phyloP scores from a whole-genome alignment of 2,888 invertebrate genomes.

The Eulithis prunata region DNA sequence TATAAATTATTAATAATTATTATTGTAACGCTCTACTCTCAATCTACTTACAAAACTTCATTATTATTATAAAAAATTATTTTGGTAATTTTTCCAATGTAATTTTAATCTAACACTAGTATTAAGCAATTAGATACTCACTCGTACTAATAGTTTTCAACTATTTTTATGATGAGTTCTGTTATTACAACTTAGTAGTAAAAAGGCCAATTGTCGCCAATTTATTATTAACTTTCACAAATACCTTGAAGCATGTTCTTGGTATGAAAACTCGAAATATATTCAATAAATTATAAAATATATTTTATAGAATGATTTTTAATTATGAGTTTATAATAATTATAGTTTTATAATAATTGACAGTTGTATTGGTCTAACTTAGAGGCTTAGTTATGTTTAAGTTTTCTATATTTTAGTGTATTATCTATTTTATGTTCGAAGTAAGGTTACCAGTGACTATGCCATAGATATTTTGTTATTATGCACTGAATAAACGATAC shows the following conservation, averaged over 20 bases:
- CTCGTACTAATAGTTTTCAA: too few species aligned
- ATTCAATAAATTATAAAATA: background rate
- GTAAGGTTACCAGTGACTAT: slow-evolving; percentile 81
- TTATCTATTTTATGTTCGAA: slow-evolving; percentile 54
- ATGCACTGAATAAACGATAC: slow-evolving; percentile 77
- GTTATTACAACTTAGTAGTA: slow-evolving; percentile 5
- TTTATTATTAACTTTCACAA: background rate
- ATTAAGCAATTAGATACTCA: background rate
- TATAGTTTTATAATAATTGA: slow-evolving; percentile 18
- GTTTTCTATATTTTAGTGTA: slow-evolving; percentile 23
- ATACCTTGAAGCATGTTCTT: background rate
- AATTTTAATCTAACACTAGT: slow-evolving; percentile 3
- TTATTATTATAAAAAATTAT: background rate
- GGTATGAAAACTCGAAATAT: slow-evolving; percentile 23
- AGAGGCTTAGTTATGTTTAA: slow-evolving; percentile 67
- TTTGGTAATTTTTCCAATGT: background rate
- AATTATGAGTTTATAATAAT: background rate
- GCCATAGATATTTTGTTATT: slow-evolving; percentile 80
- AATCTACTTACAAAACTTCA: background rate
- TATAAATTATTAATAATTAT: background rate
- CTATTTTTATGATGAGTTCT: background rate
- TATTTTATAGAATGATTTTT: background rate
- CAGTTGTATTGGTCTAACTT: slow-evolving; percentile 43
- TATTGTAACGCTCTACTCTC: slow-evolving; percentile 16
- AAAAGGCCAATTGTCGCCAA: slow-evolving; percentile 17